A percentile compares a stretch with the other conserved stretches of the same genome.
phyloP scores from a whole-genome alignment of 2,888 invertebrate genomes.

The Aspidiotus destructor region DNA sequence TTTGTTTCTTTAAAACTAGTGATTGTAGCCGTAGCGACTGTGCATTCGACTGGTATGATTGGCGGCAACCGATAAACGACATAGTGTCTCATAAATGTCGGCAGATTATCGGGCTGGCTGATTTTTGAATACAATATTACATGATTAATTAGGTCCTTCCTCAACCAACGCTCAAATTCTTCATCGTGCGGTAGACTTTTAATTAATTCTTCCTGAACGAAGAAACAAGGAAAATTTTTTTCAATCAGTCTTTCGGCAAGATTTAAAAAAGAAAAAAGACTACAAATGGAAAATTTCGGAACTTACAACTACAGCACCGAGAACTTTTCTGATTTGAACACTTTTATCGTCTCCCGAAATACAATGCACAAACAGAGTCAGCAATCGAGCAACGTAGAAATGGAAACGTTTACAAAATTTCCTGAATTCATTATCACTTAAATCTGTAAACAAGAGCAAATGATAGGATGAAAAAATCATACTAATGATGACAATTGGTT shows the following conservation, averaged over 20 bases:
- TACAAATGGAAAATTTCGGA: background rate
- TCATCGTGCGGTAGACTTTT: constrained; percentile 25
- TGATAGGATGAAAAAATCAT: background rate
- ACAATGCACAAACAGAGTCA: constrained; percentile 22
- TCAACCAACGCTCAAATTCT: constrained; percentile 23
- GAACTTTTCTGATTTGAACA: constrained; percentile 21
- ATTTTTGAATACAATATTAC: constrained; percentile 28
- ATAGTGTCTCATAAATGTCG: constrained; percentile 29
- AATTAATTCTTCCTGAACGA: constrained; percentile 23
- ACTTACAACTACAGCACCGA: constrained; percentile 27
- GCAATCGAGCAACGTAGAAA: constrained; percentile 25
- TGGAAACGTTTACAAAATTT: constrained; percentile 25
- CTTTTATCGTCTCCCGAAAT: constrained; percentile 28
- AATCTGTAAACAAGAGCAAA: constrained; percentile 9
- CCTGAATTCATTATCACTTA: constrained; percentile 11
- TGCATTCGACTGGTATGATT: constrained; percentile 24
- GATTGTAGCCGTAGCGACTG: constrained; percentile 24
- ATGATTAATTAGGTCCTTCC: constrained; percentile 26
- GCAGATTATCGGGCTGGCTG: constrained; percentile 24
- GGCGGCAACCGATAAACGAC: constrained; percentile 30
- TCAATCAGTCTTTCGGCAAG: no score
- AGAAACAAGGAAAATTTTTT: no score
- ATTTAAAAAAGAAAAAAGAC: background rate
- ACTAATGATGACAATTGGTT: background rate
- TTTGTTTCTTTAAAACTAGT: constrained; percentile 3